Evolutionary conservation across 2,113 vertebrate genomes (phyloP).

Genomic region (Oryctolagus cuniculus): mOryCun1.1 NC_091449.1:25176501-25177000

Average conservation of each 20-base stretch:
- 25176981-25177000: neutral
- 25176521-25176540: too few species aligned
- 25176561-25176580: neutral
- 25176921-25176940: neutral
- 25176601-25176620: neutral
- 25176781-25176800: neutral
- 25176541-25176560: neutral
- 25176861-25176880: neutral
- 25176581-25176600: neutral
- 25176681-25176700: neutral
- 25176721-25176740: accelerated
- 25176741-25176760: neutral
- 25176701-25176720: neutral
- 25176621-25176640: too few species aligned
- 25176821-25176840: neutral
- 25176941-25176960: too few species aligned
- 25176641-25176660: neutral
- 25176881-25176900: neutral
- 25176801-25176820: neutral
- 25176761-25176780: neutral
- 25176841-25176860: neutral
- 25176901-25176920: neutral
- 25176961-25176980: neutral
- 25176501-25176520: neutral
- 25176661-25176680: accelerated